phyloP scores from a whole-genome alignment of 2,888 invertebrate genomes.

The Lissocephala sabroskyi region DNA sequence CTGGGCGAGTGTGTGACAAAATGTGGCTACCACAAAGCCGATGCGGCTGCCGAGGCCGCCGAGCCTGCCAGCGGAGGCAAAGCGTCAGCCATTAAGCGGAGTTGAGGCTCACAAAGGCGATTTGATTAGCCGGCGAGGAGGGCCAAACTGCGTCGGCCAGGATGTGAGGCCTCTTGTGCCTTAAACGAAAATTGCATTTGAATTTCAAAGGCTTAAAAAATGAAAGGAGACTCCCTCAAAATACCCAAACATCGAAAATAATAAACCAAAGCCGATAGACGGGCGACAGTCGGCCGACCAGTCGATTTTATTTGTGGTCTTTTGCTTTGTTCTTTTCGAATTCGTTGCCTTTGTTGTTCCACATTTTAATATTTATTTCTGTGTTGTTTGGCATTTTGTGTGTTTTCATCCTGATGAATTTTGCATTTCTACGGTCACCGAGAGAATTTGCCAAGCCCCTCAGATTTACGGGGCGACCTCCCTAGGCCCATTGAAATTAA shows the following conservation, averaged over 20 bases:
- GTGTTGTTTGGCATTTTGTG: background rate
- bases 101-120: conserved; percentile 22
- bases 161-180: too few relatives aligned
- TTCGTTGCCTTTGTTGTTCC: conserved; percentile 3
- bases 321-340: too few relatives aligned
- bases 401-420: too few relatives aligned
- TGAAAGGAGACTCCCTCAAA: background rate
- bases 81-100: conserved; percentile 6
- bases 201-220: too few relatives aligned
- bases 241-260: conserved; percentile 18
- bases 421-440: too few relatives aligned
- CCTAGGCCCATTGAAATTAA: too few relatives aligned
- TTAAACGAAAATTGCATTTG: too few relatives aligned
- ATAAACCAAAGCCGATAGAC: conserved; percentile 6
- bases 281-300: background rate
- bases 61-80: conserved; percentile 4
- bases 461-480: too few relatives aligned
- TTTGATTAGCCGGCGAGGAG: conserved; percentile 47
- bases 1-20: conserved; percentile 2
- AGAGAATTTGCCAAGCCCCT: too few relatives aligned
- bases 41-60: background rate
- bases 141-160: too few relatives aligned
- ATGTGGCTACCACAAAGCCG: background rate
- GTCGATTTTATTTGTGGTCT: background rate
- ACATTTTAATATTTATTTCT: conserved; percentile 4